Evolutionary conservation across 2,113 vertebrate species (phyloP), one percentile per base, ranked within the genome.

Genomic region (Actinemys pallida): DNA sequence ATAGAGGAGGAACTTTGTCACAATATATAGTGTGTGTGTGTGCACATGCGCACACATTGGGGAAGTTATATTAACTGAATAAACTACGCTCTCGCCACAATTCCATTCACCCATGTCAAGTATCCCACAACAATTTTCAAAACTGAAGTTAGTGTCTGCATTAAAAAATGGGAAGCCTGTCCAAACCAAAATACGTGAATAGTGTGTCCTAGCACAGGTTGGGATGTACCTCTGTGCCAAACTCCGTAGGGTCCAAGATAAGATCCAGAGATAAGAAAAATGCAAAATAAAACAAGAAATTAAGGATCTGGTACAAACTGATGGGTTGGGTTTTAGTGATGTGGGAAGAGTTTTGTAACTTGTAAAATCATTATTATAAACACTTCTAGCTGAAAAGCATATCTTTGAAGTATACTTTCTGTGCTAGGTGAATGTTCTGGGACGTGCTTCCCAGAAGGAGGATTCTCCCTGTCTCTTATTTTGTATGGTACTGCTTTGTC

Each of bases 1-100:
- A 45, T 45, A 45, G 45, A 45, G 45, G 45, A 45, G 45, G 45
- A 45, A 45, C 45, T 45, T 45, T 45, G 45, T 45, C 45, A 45
- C 45, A 45, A 45, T 50, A 12, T 52, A 52, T 52, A 52, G 35
- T 39, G 17, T 65, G 65, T 69, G 65, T 22, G n/a, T 22, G n/a
- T 39, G 17, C 10, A 9, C 10, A 9, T 39, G 8, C 5, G n/a
- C 5, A 11, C 3, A 1, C n/a, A 39, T 39, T n/a, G 16, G n/a
- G 53, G n/a, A 39, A 39, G 65, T 69, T 39, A 39, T 39, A n/a
- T 22, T 69, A 39, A 69, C 17, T 19, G 35, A 72, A 39, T 39
- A 19, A 22, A 72, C 20, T 39, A 39, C 10, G 17, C 19, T 39
- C 9, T 72, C 9, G 5, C n/a, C 19, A 39, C n/a, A 62, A 22